Conservation (phyloP, 1,140 invertebrate species). For the Wasmannia auropunctata region DNA sequence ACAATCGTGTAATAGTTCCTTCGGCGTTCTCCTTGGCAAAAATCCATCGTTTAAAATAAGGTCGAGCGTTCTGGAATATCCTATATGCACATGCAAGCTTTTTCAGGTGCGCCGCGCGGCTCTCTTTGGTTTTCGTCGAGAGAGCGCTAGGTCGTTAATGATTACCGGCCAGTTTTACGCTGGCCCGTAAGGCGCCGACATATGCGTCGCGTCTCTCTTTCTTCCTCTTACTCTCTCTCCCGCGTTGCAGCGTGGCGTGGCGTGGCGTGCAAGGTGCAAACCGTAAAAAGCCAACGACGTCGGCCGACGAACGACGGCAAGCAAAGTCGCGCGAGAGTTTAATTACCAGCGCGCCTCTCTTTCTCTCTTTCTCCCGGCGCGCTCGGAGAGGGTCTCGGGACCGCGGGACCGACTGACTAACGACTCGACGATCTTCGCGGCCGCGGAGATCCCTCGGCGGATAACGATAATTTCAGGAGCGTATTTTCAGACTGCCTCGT, state of each 20-base stretch:
- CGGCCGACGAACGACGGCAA: constrained; percentile 54
- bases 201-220: background rate
- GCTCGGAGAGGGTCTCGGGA: constrained; percentile 48
- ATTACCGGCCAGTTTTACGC: constrained; percentile 62
- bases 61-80: background rate
- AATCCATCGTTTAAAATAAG: background rate
- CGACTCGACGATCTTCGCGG: constrained; percentile 59
- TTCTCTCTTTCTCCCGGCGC: constrained; percentile 38
- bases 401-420: constrained; percentile 55
- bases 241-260: background rate
- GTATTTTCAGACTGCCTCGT: constrained; percentile 61
- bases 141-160: constrained; percentile 68
- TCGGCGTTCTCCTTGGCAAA: background rate
- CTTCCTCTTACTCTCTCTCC: background rate
- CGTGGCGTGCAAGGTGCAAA: constrained; percentile 47
- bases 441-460: constrained; percentile 58
- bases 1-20: background rate
- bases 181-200: constrained; percentile 27
- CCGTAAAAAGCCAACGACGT: constrained; percentile 61
- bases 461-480: constrained; percentile 70
- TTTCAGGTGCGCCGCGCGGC: constrained; percentile 58
- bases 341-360: constrained; percentile 60
- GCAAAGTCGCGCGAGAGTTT: constrained; percentile 68
- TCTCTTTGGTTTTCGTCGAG: constrained; percentile 55
- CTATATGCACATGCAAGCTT: background rate